Evolutionary conservation across 2,113 vertebrate genomes (phyloP).

Genomic region (Tinamus guttatus): DNA sequence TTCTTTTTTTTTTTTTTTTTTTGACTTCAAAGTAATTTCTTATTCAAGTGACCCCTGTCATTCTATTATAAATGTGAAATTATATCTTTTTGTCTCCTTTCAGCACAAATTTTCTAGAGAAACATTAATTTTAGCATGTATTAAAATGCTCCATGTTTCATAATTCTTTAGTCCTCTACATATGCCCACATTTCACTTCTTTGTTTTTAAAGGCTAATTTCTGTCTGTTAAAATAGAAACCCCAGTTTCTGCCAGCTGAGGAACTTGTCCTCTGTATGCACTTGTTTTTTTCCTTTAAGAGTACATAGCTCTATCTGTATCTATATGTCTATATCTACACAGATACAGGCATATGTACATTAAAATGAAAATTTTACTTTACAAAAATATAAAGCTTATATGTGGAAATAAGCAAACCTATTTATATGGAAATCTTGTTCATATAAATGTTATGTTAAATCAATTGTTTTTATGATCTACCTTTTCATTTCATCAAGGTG

Average conservation of each 20-base stretch:
- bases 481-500: neutral
- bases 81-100: neutral
- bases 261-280: neutral
- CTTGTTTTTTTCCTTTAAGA: rapidly evolving
- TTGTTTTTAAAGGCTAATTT: neutral
- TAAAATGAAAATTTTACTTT: neutral
- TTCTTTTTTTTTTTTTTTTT: neutral
- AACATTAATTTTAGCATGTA: neutral
- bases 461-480: neutral
- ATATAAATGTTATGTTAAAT: neutral
- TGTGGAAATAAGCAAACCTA: neutral
- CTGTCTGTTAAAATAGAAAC: neutral
- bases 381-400: neutral
- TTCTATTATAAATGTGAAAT: neutral
- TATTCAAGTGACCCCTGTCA: neutral
- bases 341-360: neutral
- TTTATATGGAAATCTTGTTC: neutral
- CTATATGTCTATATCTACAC: neutral
- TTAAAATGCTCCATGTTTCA: neutral
- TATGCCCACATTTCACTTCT: rapidly evolving
- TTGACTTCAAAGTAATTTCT: neutral
- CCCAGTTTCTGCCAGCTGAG: neutral
- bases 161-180: neutral
- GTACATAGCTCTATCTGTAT: neutral
- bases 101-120: neutral